Base-by-base conservation (phyloP, 2,797 vertebrate species). In the Cygnus olor region DNA sequence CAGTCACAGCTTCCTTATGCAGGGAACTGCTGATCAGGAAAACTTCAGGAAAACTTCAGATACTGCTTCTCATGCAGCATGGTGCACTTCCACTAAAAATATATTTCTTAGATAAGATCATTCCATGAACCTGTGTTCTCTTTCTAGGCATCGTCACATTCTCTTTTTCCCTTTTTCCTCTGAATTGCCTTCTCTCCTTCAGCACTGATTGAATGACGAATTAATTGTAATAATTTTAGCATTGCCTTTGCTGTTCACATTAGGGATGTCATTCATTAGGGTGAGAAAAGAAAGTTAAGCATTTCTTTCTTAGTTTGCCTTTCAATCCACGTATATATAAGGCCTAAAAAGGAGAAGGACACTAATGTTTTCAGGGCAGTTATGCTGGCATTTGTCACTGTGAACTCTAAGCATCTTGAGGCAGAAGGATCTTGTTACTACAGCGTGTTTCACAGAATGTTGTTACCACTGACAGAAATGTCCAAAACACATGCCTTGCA, bases 221-320 rank as follows among this genome's bases (percentile, higher is more conserved):
- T 82, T 82, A 88, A 79, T 69, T 61, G 66, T 47, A 64, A 82
- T 51, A 69, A 78, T 80, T 73, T 90, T 47, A 72, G n/a, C 45
- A 66, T 28, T 93, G 38, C n/a, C n/a, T 63, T 78, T 86, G 53
- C 68, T 69, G 69, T 56, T 91, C 42, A 38, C 65, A 74, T 88
- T 85, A 79, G 24, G 90, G 30, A 57, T 38, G 80, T 45, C 87
- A 82, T 64, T 93, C 44, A 49, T 54, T 66, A 1, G 0, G 15
- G 65, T 72, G 44, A 92, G 85, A 81, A 89, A 80, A 36, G 51
- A 87, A 72, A 91, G 73, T 71, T n/a, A 77, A 90, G 61, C 45
- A 21, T 30, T 10, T 19, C 28, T 80, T 68, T 38, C 66, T 61
- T 60, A 51, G 56, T 44, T 86, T 5, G 5, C 18, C 16, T 54